phyloP scores from a whole-genome alignment of 2,113 vertebrate species.

The Toxotes jaculatrix region DNA sequence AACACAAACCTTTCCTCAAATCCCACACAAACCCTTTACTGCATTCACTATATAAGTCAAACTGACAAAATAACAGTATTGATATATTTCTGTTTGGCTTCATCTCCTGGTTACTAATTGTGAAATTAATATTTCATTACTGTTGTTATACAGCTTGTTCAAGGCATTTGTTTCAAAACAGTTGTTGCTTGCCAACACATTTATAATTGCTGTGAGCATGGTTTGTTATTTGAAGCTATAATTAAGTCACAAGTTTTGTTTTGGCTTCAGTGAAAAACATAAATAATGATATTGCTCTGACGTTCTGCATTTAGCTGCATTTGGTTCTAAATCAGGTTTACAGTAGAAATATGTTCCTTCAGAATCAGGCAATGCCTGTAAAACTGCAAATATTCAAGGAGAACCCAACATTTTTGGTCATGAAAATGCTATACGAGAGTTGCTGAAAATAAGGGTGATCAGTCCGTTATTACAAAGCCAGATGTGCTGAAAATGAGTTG shows the following conservation, averaged over 20 bases:
- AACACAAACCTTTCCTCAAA: conserved; percentile 1
- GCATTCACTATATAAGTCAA: background rate
- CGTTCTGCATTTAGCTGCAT: background rate
- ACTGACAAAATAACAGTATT: background rate
- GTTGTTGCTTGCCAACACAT: background rate
- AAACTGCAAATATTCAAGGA: background rate
- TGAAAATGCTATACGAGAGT: background rate
- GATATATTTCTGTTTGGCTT: conserved; percentile 11
- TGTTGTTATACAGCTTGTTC: background rate
- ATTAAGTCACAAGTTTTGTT: conserved; percentile 14
- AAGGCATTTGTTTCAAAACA: background rate
- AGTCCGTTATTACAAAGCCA: conserved; percentile 5
- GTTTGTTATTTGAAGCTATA: background rate
- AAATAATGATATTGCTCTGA: background rate
- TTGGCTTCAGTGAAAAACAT: conserved; percentile 10
- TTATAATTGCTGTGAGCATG: background rate
- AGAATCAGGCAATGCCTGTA: background rate
- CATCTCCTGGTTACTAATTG: background rate
- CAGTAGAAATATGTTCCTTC: background rate
- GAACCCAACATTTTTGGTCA: too few relatives aligned
- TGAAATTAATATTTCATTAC: background rate
- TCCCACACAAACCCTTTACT: conserved; percentile 1
- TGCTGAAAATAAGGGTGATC: background rate
- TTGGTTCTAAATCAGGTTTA: conserved; percentile 9
- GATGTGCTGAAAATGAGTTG: conserved; percentile 7